These are phyloP conservation scores for Parazoanthus swiftii DNA, from an alignment of 92 coral and sea anemone species.

Conservation along the genomic window DNA sequence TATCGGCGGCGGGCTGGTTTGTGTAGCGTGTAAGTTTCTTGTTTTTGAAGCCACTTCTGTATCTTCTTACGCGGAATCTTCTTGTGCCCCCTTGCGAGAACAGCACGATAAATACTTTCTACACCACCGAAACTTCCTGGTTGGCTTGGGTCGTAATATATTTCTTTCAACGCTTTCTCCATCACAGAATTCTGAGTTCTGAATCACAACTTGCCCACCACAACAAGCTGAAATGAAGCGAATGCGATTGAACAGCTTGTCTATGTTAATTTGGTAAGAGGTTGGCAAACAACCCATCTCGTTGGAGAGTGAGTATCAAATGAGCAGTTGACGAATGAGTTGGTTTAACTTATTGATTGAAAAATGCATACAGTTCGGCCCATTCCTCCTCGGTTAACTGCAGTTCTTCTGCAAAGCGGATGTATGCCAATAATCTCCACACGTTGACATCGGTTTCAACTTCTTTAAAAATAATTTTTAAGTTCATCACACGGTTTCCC, in stretches of 20 bases:
- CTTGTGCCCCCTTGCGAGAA: not conserved
- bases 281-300: constrained; percentile 9
- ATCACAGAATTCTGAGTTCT: constrained; percentile 39
- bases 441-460: not conserved
- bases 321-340: not conserved
- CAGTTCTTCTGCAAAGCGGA: not conserved
- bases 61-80: constrained; percentile 2
- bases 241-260: not conserved
- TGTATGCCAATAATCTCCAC: not conserved
- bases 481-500: not conserved
- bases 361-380: not conserved
- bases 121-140: constrained; percentile 38
- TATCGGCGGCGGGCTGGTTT: constrained; percentile 41
- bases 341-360: not conserved
- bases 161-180: constrained; percentile 27
- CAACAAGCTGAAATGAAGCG: constrained; percentile 3
- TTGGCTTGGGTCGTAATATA: constrained; percentile 38
- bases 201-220: not conserved
- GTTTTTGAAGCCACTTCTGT: constrained; percentile 2
- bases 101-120: constrained; percentile 29
- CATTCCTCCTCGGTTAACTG: not conserved
- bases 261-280: not conserved
- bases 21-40: constrained; percentile 40
- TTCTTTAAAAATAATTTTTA: too few relatives aligned
- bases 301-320: not conserved